Evolutionary conservation across 2,888 invertebrate genomes (phyloP).

Genomic region (Tetrapedia diversipes): DNA sequence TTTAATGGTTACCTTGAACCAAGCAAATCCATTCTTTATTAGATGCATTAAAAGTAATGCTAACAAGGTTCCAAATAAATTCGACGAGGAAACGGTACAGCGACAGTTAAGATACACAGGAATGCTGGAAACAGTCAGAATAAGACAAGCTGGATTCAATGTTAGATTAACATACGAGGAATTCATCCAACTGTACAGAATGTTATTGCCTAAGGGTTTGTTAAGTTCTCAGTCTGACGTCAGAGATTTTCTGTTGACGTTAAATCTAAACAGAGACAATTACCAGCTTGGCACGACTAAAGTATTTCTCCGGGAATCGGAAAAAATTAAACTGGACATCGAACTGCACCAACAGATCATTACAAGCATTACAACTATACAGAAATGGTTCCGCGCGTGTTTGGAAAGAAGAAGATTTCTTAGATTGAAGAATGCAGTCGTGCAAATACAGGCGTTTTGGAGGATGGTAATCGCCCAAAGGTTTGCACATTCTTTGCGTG

Average conservation of each 20-base stretch:
- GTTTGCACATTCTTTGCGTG: constrained; percentile 83
- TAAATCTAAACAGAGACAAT: constrained; percentile 94
- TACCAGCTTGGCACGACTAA: constrained; percentile 95
- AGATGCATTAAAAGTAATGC: constrained; percentile 98
- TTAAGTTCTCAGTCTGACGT: constrained; percentile 94
- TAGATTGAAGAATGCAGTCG: constrained; percentile 88
- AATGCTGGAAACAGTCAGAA: constrained; percentile 97
- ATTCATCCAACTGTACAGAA: constrained; percentile 96
- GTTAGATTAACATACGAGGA: constrained; percentile 96
- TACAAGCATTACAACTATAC: constrained; percentile 95
- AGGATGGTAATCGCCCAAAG: constrained; percentile 87
- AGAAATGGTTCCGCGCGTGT: constrained; percentile 94
- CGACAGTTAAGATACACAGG: constrained; percentile 96
- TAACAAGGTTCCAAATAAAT: constrained; percentile 95
- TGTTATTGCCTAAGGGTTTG: constrained; percentile 93
- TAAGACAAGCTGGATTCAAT: constrained; percentile 97
- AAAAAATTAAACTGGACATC: constrained; percentile 96
- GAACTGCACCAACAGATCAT: constrained; percentile 97
- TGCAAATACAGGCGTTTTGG: constrained; percentile 90
- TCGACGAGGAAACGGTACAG: constrained; percentile 96
- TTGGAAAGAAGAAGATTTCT: constrained; percentile 91
- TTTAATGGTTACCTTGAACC: constrained; percentile 96
- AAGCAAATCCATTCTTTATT: constrained; percentile 93
- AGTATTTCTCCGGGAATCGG: constrained; percentile 96
- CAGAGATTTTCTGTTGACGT: constrained; percentile 90